Base-by-base conservation (phyloP, 2,888 invertebrate species). In the Aporophyla nigra region DNA sequence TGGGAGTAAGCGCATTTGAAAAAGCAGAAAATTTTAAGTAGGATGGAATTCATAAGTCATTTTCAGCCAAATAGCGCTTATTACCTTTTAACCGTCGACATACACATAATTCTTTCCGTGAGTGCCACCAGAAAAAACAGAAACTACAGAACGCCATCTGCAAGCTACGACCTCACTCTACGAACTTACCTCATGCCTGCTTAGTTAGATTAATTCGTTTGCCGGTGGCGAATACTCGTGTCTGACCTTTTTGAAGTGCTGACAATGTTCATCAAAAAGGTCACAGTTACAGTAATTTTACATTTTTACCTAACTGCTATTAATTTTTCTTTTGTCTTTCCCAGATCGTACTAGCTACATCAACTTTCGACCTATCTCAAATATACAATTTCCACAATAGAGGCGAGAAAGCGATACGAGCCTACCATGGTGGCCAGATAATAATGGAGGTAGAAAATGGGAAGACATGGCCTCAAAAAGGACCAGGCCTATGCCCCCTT, bases 321-420 rank as follows among this genome's bases (percentile, higher is more conserved):
- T 66, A 27, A 21, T 9, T 2, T 19, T 49, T 16, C 0, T 12
- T 70, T 59, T 51, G 24, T 16, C 9, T 21, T 66, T 33, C 9
- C 10, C 58, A 76, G 76, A 9, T 78, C 1, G 61, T 19, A 51
- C 49, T 14, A 16, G 78, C 49, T 14, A 78, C 76, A 5, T 27
- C 78, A n/a, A 33, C 49, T 21, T 71, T 78, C 7, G 76, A 77
- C n/a, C 7, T 68, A 9, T 79, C 79, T 12, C 67, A 74, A 4
- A 65, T 79, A 54, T 79, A 79, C 56, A 74, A 74, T 56, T 56
- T 62, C 16, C n/a, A 5, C 5, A 79, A 79, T 7, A 74, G 16
- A 59, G 79, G 80, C 4, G 79, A 79, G 14, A 61, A 69, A 51
- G 74, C 65, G 0, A 65, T 80, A 65, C 46, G 79, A 1, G 49